Evolutionary conservation across 2,888 invertebrate species (phyloP).

Genomic region (Nemoura dubitans): DNA sequence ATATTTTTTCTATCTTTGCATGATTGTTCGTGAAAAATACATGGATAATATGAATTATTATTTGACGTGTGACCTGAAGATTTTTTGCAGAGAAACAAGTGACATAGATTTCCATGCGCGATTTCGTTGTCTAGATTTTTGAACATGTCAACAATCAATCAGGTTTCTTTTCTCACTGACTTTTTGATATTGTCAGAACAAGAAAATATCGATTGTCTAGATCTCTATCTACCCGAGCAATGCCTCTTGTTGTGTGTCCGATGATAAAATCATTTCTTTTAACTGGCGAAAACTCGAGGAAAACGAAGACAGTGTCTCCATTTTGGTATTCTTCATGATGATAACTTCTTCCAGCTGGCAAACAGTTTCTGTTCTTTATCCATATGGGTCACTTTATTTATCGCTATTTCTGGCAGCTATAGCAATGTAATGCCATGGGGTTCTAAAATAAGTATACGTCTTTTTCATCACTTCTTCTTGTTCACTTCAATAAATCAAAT

Average conservation of each 20-base stretch:
- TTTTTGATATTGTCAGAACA: neutral
- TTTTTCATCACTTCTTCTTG: no score
- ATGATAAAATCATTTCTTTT: neutral
- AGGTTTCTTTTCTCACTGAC: neutral
- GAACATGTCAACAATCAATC: neutral
- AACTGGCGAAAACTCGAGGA: neutral
- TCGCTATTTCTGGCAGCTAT: neutral
- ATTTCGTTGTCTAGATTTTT: neutral
- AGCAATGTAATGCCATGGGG: no score
- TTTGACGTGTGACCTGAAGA: neutral
- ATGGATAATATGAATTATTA: neutral
- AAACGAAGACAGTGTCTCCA: neutral
- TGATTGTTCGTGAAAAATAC: neutral
- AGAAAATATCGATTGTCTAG: neutral
- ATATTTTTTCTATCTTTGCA: neutral
- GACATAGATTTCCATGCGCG: neutral
- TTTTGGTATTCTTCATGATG: neutral
- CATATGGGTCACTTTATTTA: neutral
- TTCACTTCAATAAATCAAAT: neutral
- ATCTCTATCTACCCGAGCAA: neutral
- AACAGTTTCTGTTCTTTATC: no score
- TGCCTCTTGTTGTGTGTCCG: neutral
- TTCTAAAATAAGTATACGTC: no score
- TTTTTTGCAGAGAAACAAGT: neutral
- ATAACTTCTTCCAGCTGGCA: neutral